A percentile compares a stretch with the other conserved stretches of the same genome.
Evolutionary conservation across 2,113 vertebrate genomes (phyloP).

Genomic region (Heterotilapia buettikoferi): DNA sequence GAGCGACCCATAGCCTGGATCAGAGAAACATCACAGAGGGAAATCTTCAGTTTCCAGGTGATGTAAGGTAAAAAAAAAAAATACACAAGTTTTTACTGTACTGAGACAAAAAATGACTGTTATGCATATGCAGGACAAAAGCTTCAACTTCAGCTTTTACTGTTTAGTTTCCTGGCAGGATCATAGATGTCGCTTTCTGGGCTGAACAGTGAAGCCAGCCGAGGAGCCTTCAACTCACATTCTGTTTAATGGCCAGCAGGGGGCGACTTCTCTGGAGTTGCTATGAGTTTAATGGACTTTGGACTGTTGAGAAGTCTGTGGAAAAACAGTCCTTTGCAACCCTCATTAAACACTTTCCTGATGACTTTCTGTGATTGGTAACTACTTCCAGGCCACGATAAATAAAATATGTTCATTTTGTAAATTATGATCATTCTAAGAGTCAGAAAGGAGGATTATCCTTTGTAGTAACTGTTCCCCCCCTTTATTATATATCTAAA

Average conservation of each 20-base stretch:
- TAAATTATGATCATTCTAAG: neutral
- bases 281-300: neutral
- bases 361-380: neutral
- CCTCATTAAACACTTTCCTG: neutral
- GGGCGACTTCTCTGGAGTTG: neutral
- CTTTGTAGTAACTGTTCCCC: neutral
- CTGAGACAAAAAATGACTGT: neutral
- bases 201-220: neutral
- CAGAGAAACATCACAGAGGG: neutral
- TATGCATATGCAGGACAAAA: neutral
- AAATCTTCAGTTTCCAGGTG: neutral
- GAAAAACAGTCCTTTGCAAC: neutral
- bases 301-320: neutral
- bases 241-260: neutral
- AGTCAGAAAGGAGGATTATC: neutral
- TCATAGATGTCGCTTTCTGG: neutral
- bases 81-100: neutral
- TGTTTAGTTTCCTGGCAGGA: neutral
- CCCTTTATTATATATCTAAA: neutral
- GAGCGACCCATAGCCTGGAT: constrained; percentile 83
- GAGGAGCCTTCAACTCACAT: neutral
- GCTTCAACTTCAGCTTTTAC: neutral
- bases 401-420: neutral
- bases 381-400: neutral
- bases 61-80: neutral